Base-by-base conservation (phyloP, 2,113 vertebrate species). In the Odocoileus virginianus region DNA sequence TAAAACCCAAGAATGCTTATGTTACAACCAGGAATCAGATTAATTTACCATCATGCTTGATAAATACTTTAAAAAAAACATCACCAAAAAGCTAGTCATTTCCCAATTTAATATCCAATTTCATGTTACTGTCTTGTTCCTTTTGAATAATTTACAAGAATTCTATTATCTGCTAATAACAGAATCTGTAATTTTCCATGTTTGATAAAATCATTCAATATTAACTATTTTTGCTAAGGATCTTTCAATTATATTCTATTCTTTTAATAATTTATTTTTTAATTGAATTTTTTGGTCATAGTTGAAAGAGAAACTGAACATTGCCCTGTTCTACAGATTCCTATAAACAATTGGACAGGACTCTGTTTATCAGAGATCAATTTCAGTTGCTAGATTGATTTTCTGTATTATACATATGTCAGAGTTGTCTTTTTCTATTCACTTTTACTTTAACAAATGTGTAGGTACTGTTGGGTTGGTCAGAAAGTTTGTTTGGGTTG, bases 191-290 rank as follows among this genome's bases (percentile, higher is more conserved):
- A 95, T 96, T 97, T 97, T 89, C 85, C 11, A 86, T 76, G 47
- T 97, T 93, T 97, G 85, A 97, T 97, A 94, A 94, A 96, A 95
- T 96, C 92, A 97, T 91, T 90, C 47, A 84, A 81, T 92, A 92
- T 87, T 89, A 97, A 97, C 87, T 94, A 78, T 85, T 97, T 97
- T 89, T n/a, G 93, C 76, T 40, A 57, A 61, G 94, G 60, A 78
- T 93, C 25, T 95, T 92, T 95, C 61, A 83, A 89, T 95, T 93
- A 36, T 40, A 25, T 90, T 92, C 91, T 95, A 57, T 91, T 71
- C 71, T 90, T 87, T 97, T 50, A 95, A 92, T 97, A 97, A 96
- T 95, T 97, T 91, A 96, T 92, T 76, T 95, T 87, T 84, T 97
- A 96, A 91, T 95, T 97, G 91, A 94, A 87, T 96, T 10, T 84